Percentiles rank a stretch among this genome's conserved stretches.
Conservation (phyloP, 2,113 vertebrate species). For the Mesocricetus auratus region DNA sequence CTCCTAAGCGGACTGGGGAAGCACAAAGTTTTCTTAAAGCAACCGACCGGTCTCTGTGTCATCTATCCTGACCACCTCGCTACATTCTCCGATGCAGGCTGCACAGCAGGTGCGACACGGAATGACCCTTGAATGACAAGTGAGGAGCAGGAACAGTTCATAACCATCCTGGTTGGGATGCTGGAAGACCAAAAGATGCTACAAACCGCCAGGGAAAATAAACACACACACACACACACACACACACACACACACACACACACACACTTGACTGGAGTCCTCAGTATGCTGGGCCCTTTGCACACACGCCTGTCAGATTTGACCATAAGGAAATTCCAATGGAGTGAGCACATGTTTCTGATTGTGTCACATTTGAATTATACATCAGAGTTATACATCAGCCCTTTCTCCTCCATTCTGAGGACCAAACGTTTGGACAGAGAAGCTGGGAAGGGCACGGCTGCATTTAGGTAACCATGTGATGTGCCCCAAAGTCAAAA, state of each 20-base stretch:
- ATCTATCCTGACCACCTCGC: no score
- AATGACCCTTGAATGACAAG: not conserved
- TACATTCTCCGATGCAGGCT: no score
- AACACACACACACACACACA: no score
- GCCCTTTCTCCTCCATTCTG: not conserved
- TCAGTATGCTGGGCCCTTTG: rapidly evolving
- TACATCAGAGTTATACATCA: no score
- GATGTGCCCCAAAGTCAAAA: not conserved
- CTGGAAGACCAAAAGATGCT: not conserved
- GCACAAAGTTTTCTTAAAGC: no score
- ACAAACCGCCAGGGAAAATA: rapidly evolving
- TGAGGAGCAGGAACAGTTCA: rapidly evolving
- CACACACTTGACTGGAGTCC: rapidly evolving
- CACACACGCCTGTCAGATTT: rapidly evolving
- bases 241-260: no score
- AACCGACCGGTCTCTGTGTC: no score
- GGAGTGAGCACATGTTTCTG: rapidly evolving
- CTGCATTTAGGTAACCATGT: rapidly evolving
- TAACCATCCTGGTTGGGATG: not conserved
- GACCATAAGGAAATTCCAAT: rapidly evolving
- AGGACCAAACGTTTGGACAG: no score
- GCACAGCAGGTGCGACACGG: no score
- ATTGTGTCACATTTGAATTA: not conserved
- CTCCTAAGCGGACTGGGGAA: no score
- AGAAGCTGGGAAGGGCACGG: not conserved